Evolutionary conservation across 2,113 vertebrate genomes (phyloP).

Genomic region (Albula glossodonta): DNA sequence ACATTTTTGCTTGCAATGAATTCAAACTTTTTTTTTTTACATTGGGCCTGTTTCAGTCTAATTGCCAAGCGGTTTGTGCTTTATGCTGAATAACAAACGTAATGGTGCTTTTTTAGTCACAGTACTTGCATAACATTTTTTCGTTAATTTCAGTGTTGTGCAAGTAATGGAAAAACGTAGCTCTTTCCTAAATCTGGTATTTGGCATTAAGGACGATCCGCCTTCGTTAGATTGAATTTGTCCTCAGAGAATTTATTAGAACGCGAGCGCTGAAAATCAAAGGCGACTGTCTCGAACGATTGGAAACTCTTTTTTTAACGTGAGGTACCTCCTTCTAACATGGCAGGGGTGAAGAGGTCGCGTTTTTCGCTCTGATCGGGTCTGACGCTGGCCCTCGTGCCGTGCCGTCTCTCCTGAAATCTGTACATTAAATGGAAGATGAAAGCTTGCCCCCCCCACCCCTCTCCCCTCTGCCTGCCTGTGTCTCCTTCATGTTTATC

Average conservation of each 20-base stretch:
- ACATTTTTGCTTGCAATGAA: not conserved
- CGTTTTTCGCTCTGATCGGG: slow-evolving; percentile 67
- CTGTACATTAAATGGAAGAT: slow-evolving; percentile 50
- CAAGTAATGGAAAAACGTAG: not conserved
- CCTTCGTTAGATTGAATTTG: slow-evolving; percentile 61
- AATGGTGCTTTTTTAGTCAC: not conserved
- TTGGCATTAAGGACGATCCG: not conserved
- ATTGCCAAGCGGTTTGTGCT: not conserved
- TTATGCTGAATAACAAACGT: not conserved
- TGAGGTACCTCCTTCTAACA: slow-evolving; percentile 43
- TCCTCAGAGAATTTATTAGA: slow-evolving; percentile 64
- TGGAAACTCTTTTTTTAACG: not conserved
- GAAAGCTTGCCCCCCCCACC: slow-evolving; percentile 46
- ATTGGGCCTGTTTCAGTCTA: not conserved
- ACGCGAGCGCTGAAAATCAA: slow-evolving; percentile 62
- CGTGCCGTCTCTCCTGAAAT: slow-evolving; percentile 35
- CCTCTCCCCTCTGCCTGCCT: slow-evolving; percentile 37
- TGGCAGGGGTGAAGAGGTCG: slow-evolving; percentile 71
- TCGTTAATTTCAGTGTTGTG: not conserved
- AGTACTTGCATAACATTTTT: not conserved
- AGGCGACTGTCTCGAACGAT: slow-evolving; percentile 56
- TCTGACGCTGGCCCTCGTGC: slow-evolving; percentile 60
- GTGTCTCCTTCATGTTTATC: slow-evolving; percentile 74
- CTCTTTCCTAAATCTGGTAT: not conserved
- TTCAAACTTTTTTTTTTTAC: not conserved